Percentiles rank a stretch among this genome's conserved stretches.
phyloP scores from a whole-genome alignment of 1,140 invertebrate species.

The Drosophila tropicalis region DNA sequence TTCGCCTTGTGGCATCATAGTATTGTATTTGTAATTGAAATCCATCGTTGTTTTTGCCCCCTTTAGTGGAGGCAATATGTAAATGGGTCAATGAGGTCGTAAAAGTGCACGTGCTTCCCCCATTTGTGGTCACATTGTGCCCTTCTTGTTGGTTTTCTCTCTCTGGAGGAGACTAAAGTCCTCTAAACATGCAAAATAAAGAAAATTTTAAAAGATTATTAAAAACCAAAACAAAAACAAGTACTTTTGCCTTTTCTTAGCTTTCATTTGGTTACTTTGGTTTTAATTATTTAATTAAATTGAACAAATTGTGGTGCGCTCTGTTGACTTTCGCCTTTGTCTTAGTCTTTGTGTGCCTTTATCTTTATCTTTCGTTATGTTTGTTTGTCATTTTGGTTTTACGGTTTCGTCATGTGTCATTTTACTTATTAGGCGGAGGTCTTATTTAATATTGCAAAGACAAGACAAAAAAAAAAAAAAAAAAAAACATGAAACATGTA shows the following conservation, averaged over 20 bases:
- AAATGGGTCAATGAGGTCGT: slow-evolving; percentile 4
- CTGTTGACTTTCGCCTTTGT: slow-evolving; percentile 27
- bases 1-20: too few relatives aligned
- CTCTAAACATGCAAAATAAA: background rate
- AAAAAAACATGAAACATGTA: slow-evolving; percentile 5
- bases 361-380: slow-evolving; percentile 3
- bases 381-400: slow-evolving; percentile 36
- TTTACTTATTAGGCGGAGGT: slow-evolving; percentile 40
- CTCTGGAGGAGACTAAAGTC: background rate
- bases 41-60: background rate
- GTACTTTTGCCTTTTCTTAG: slow-evolving; percentile 35
- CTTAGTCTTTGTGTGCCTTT: slow-evolving; percentile 11
- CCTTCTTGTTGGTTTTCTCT: background rate
- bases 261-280: slow-evolving; percentile 36
- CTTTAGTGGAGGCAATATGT: background rate
- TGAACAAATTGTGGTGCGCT: slow-evolving; percentile 61
- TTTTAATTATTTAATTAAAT: slow-evolving; percentile 77
- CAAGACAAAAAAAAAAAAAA: slow-evolving; percentile 28
- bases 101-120: background rate
- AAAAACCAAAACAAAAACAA: background rate
- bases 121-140: background rate
- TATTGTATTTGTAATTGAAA: background rate
- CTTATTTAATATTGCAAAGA: slow-evolving; percentile 49
- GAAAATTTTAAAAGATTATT: background rate
- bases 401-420: slow-evolving; percentile 63